Percentiles rank a stretch among this genome's conserved stretches.
Evolutionary conservation across 2,113 vertebrate genomes (phyloP).

Genomic region (Zapus hudsonius): DNA sequence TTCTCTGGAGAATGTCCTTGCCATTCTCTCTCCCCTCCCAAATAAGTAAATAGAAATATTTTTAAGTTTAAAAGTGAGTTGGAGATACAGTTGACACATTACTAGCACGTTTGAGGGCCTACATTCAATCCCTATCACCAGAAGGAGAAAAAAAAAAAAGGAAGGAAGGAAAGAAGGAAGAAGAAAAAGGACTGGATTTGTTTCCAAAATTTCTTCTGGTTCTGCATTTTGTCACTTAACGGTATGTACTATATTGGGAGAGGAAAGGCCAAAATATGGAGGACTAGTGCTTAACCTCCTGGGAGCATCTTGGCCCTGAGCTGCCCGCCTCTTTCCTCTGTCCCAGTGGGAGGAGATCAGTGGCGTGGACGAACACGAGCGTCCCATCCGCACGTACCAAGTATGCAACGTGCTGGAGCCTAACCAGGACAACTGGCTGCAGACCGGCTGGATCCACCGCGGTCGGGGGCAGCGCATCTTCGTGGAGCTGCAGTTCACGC

Average conservation of each 20-base stretch:
- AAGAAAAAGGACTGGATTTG: not conserved
- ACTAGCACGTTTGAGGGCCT: not conserved
- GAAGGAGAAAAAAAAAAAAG: not conserved
- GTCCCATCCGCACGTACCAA: constrained; percentile 96
- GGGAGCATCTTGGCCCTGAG: not conserved
- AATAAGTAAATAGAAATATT: no score
- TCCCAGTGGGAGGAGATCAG: constrained; percentile 98
- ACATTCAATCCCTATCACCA: not conserved
- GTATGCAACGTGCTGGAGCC: constrained; percentile 98
- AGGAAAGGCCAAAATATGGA: not conserved
- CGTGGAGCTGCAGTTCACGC: constrained; percentile 97
- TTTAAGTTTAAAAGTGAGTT: no score
- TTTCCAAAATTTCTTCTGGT: not conserved
- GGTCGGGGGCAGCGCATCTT: constrained; percentile 95
- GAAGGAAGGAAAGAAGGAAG: no score
- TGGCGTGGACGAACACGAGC: constrained; percentile 95
- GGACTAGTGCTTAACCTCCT: not conserved
- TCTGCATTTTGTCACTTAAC: not conserved
- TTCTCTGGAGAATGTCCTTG: no score
- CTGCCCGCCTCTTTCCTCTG: not conserved
- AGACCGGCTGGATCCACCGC: constrained; percentile 95
- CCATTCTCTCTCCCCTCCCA: no score
- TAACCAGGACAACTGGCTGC: constrained; percentile 98
- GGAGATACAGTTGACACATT: not conserved
- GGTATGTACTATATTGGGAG: not conserved